phyloP scores from a whole-genome alignment of 2,888 invertebrate genomes.

The Nebria salina region DNA sequence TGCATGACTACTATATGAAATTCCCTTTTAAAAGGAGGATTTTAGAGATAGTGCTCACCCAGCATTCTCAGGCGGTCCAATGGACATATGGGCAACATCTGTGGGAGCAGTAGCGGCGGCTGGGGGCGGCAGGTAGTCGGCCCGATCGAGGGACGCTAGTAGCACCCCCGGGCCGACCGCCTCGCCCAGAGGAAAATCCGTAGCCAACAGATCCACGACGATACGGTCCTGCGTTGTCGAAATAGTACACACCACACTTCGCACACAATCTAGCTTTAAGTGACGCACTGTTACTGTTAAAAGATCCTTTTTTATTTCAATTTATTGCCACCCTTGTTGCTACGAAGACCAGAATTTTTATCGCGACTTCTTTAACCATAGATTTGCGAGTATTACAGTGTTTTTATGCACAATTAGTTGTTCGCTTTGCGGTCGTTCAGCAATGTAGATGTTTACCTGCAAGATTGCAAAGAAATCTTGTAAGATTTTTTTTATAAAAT shows the following conservation, averaged over 20 bases:
- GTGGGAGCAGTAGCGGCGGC: conserved; percentile 25
- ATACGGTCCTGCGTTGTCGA: conserved; percentile 17
- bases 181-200: conserved; percentile 31
- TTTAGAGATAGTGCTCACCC: conserved; percentile 32
- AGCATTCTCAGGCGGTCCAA: conserved; percentile 39
- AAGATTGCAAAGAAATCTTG: neutral
- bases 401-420: neutral
- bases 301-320: neutral
- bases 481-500: neutral
- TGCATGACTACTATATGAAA: neutral
- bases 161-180: conserved; percentile 30
- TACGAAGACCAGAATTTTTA: too few species aligned
- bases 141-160: conserved; percentile 36
- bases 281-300: neutral
- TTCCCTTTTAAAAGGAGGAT: neutral
- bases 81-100: conserved; percentile 34
- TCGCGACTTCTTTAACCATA: too few species aligned
- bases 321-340: neutral
- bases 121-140: conserved; percentile 34
- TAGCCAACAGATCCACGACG: conserved; percentile 43
- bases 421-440: neutral
- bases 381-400: too few species aligned
- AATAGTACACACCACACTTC: conserved; percentile 26
- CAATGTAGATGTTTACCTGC: neutral
- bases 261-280: conserved; percentile 2